Base-by-base conservation (phyloP, 2,113 vertebrate genomes). In the Seriola aureovittata region DNA sequence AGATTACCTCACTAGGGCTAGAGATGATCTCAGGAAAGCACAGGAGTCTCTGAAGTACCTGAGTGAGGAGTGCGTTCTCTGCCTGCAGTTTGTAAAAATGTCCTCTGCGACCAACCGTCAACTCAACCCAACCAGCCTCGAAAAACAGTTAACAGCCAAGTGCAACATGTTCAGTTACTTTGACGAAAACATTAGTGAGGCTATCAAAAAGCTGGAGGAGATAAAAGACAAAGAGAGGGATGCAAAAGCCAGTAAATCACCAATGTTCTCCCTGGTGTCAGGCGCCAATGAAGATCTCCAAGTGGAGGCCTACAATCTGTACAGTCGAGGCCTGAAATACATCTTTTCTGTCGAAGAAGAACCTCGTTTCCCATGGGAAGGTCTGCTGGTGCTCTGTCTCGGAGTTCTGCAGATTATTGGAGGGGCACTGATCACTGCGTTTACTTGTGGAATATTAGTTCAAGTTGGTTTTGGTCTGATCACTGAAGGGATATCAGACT, bases 391-490 rank as follows among this genome's bases (percentile, higher is more conserved):
- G 40, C 14, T 46, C 44, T 46, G 11, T 14, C 8, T 86, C 38
- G 70, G 50, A 86, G 5, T 70, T 64, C 13, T 74, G 29, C 84
- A 86, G 57, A 82, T 70, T 52, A 1, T 78, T 78, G 84, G 23
- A 32, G 84, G 84, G 58, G 21, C 19, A 13, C 0, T 85, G 48
- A n/a, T 81, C 9, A 50, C 17, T 73, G 48, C 50, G 13, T 69
- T 74, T 13, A 79, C 75, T 3, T 46, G 1, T 58, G 84, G 79
- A 3, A 12, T 63, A 25, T 29, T 81, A 2, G 84, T 57, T 73
- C 73, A 36, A 42, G 48, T 78, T 10, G 79, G 79, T 11, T 64
- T 86, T 13, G 79, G 23, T 23, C 69, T 86, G 8, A 69, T 78
- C n/a, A 38, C 0, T 0, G 79, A 81, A 25, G 84, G 75, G 8